Evolutionary conservation across 2,113 vertebrate species (phyloP), one percentile per base, ranked within the genome.

Genomic region (Crotalus tigris): DNA sequence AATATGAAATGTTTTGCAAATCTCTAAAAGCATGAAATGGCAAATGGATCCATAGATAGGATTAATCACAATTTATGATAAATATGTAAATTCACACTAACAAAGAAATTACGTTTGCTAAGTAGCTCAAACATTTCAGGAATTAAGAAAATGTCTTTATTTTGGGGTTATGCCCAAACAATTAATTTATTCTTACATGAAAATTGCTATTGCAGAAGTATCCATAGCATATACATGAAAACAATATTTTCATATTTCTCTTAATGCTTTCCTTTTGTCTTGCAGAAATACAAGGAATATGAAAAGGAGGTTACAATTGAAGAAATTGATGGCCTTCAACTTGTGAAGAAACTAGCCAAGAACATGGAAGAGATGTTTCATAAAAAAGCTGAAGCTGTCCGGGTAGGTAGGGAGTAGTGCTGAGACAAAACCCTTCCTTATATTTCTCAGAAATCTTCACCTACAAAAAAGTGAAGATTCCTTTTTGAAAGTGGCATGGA

Each of bases 311-410:
- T 99, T 90, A 97, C 97, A 59, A 98, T 99, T 96, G 98, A 99
- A 96, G 99, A 99, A 97, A 99, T 99, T 0, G 99, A 99, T 94
- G 99, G 99, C 39, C 98, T 99, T 94, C 98, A 98, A 23, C 98
- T 99, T 94, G 99, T 99, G 89, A 99, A 99, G 95, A 99, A 98
- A 93, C 97, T 99, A 96, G 99, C 99, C 57, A 98, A 99, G 95
- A 98, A 98, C 97, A 99, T 99, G 99, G 99, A 99, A 96, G 98
- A 99, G 97, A 99, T 99, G 99, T 99, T 99, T 97, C 98, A 98
- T 95, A 99, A 99, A 96, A 99, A 99, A 95, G 98, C 99, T 10
- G 98, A 99, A 95, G 99, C 99, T 0, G 98, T 99, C 59, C 97
- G 99, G 98, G 99, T 99, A 97, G 94, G 99, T 97, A 49, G 33